Evolutionary conservation across 1,140 invertebrate genomes (phyloP), one percentile per base, ranked within the genome.

Genomic region (Temnothorax nylanderi): DNA sequence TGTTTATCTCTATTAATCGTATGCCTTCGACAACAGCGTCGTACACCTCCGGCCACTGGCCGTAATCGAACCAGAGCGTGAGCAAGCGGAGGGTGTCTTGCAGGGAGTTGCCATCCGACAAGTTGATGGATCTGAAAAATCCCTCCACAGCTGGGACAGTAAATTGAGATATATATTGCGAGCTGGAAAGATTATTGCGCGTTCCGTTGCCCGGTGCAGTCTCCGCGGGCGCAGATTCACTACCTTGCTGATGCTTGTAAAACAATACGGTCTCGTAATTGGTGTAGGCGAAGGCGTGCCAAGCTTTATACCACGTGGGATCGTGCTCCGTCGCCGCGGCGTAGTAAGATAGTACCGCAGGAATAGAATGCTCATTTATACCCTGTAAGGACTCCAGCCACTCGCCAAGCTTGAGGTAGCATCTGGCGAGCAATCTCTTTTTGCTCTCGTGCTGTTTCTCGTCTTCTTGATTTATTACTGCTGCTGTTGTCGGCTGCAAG

Each of bases 261-360:
- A 98, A 98, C 0, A 99, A 93, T 16, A 99, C 98, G 0, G 99
- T 98, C 95, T 99, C 99, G 93, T 99, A 99, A 94, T 99, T 99
- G 96, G 99, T 99, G 90, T 99, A 99, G 0, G 99, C 99, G 96
- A 98, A 99, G 2, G 99, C 97, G 95, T 99, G 99, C 99, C 99
- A 99, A 0, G 99, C 99, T 96, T 99, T 98, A 92, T 99, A 99
- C 97, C 98, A 99, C 58, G 96, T 96, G 1, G 97, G 96, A 94
- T 99, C 98, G 91, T 98, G 97, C 89, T 98, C 97, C 3, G 98
- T 99, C 0, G 99, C 99, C 44, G 97, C 96, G 47, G 96, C 96
- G 93, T 99, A 99, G 89, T 97, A 99, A 37, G 97, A 96, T 5
- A 99, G 95, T 1, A 99, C 98, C 21, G 97, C 96, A 0, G 97